Conservation (phyloP, 2,113 vertebrate species). For the Hiodon tergisus region DNA sequence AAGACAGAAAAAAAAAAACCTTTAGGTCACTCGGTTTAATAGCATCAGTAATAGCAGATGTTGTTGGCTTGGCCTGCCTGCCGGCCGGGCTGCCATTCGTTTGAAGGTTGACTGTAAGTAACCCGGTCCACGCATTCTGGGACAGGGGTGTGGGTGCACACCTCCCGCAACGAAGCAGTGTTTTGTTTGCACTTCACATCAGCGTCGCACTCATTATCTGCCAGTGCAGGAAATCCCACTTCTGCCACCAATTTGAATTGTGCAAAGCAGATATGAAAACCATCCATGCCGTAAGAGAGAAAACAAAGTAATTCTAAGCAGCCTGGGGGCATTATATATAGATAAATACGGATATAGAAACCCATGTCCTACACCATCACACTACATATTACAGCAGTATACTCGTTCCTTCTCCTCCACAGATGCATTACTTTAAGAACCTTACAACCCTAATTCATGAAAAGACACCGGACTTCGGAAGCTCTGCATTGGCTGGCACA, state of each 20-base stretch:
- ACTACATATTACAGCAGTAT: no score
- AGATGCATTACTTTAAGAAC: no score
- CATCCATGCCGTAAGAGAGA: not conserved
- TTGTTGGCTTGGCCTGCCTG: not conserved
- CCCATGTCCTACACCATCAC: no score
- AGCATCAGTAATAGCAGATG: conserved; percentile 24
- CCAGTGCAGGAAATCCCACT: conserved; percentile 1
- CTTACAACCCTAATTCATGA: no score
- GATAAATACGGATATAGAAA: no score
- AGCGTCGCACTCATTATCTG: not conserved
- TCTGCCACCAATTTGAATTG: not conserved
- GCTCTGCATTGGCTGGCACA: no score
- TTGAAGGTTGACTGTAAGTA: conserved; percentile 19
- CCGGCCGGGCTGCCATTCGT: not conserved
- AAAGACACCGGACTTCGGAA: no score
- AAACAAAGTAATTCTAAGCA: not conserved
- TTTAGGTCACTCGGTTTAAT: conserved; percentile 13
- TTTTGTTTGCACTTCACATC: not conserved
- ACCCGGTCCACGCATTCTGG: not conserved
- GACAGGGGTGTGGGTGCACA: not conserved
- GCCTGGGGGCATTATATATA: no score
- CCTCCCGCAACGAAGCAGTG: not conserved
- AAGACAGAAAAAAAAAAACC: not conserved
- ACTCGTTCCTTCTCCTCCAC: no score
- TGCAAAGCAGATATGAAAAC: not conserved